A percentile compares a stretch with the other conserved stretches of the same genome.
These are phyloP conservation scores for Limnephilus marmoratus DNA, from an alignment of 2,888 invertebrate genomes.

Conservation along the genomic window DNA sequence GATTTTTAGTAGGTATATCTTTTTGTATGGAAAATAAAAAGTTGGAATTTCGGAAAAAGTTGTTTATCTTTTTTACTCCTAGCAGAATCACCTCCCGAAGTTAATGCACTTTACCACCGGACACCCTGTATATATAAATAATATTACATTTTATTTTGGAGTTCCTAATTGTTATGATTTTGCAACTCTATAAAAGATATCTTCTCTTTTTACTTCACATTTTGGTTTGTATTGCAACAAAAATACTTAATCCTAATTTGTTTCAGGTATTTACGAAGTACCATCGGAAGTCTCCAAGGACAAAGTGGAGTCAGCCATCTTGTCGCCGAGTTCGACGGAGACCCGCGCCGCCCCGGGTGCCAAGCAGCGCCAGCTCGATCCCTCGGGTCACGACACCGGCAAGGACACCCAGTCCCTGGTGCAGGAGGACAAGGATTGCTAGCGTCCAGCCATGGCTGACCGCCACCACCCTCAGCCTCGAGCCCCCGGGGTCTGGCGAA, in stretches of 20 bases:
- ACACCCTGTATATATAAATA: too few species aligned
- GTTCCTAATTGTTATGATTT: neutral
- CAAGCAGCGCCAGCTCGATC: constrained; percentile 88
- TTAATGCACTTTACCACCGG: too few species aligned
- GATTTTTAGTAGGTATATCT: too few species aligned
- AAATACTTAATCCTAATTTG: constrained; percentile 66
- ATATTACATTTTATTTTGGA: too few species aligned
- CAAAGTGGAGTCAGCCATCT: constrained; percentile 84
- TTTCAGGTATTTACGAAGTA: constrained; percentile 88
- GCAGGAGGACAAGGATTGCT: constrained; percentile 86
- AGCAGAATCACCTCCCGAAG: too few species aligned
- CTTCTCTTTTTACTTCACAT: neutral
- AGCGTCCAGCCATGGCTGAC: constrained; percentile 67
- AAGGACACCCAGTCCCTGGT: constrained; percentile 95
- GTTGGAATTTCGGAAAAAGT: too few species aligned
- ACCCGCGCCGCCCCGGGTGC: constrained; percentile 85
- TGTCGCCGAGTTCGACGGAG: constrained; percentile 88
- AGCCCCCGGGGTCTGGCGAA: constrained; percentile 60
- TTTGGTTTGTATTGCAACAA: neutral
- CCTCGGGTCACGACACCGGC: constrained; percentile 89
- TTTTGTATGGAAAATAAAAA: too few species aligned
- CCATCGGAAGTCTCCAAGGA: constrained; percentile 85
- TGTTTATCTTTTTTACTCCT: too few species aligned
- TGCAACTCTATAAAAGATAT: neutral
- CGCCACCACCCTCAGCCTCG: constrained; percentile 19